Conservation (phyloP, 2,113 vertebrate genomes). For the Chloropsis cyanopogon region DNA sequence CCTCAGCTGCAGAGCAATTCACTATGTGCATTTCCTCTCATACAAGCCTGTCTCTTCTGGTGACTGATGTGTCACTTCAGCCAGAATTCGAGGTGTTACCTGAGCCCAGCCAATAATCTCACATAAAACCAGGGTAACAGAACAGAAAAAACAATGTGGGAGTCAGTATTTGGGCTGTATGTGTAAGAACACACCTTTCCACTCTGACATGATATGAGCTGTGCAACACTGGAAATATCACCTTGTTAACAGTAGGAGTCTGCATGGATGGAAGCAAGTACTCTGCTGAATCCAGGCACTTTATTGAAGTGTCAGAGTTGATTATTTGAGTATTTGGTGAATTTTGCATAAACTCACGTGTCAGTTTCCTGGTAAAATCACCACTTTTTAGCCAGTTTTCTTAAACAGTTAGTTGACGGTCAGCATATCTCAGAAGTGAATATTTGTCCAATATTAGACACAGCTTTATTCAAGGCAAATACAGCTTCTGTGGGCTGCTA, state of each 20-base stretch:
- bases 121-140: neutral
- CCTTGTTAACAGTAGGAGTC: neutral
- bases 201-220: neutral
- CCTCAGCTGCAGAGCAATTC: neutral
- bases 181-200: neutral
- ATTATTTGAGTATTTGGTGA: neutral
- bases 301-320: neutral
- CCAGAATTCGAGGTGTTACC: neutral
- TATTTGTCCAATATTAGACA: neutral
- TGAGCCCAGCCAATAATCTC: neutral
- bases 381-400: neutral
- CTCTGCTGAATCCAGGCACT: neutral
- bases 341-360: neutral
- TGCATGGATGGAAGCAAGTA: neutral
- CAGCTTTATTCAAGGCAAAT: neutral
- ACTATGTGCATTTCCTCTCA: accelerated
- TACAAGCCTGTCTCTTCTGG: neutral
- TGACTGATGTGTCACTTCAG: neutral
- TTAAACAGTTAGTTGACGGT: neutral
- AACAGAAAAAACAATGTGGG: neutral
- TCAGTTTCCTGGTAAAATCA: neutral
- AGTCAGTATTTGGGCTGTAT: neutral
- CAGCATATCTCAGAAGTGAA: neutral
- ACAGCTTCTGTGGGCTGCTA: neutral
- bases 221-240: neutral